These are phyloP conservation scores for Anthoptus insignis DNA, from an alignment of 2,888 invertebrate genomes.

Conservation along the genomic window DNA sequence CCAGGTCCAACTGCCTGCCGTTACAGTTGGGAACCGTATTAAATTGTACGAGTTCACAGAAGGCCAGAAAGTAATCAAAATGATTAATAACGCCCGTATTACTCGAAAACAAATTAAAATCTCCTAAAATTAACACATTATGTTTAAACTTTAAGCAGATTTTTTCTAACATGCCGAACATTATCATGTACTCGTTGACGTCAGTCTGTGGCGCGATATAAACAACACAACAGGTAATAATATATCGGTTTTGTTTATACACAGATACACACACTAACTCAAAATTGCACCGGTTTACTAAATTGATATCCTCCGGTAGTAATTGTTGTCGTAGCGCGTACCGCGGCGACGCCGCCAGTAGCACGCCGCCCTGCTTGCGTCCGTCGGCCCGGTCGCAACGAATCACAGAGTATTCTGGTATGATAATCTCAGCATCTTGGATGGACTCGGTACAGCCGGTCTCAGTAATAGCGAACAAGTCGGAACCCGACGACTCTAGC, in stretches of 20 bases:
- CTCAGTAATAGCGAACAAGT: conserved; percentile 49
- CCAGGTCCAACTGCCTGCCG: conserved; percentile 16
- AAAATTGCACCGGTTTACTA: conserved; percentile 6
- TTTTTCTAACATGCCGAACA: conserved; percentile 44
- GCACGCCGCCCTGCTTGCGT: conserved; percentile 38
- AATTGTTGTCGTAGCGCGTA: not conserved
- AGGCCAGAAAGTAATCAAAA: conserved; percentile 14
- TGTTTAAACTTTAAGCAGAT: conserved; percentile 19
- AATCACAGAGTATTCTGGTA: conserved; percentile 18
- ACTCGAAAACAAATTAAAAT: conserved; percentile 8
- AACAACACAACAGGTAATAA: conserved; percentile 10
- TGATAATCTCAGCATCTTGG: conserved; percentile 17
- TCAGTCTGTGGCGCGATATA: conserved; percentile 20
- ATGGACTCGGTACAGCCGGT: conserved; percentile 42
- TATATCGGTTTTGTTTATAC: not conserved
- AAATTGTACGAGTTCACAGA: conserved; percentile 13
- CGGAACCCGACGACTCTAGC: conserved; percentile 24
- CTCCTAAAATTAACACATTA: conserved; percentile 8
- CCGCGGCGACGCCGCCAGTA: conserved; percentile 33
- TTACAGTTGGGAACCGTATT: conserved; percentile 11
- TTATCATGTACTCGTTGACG: conserved; percentile 41
- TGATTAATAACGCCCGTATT: conserved; percentile 4
- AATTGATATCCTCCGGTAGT: too few relatives aligned
- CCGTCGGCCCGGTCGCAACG: conserved; percentile 39
- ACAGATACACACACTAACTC: conserved; percentile 5